Evolutionary conservation across 2,797 vertebrate genomes (phyloP), one percentile per base, ranked within the genome.

Genomic region (Hylomyscus alleni): DNA sequence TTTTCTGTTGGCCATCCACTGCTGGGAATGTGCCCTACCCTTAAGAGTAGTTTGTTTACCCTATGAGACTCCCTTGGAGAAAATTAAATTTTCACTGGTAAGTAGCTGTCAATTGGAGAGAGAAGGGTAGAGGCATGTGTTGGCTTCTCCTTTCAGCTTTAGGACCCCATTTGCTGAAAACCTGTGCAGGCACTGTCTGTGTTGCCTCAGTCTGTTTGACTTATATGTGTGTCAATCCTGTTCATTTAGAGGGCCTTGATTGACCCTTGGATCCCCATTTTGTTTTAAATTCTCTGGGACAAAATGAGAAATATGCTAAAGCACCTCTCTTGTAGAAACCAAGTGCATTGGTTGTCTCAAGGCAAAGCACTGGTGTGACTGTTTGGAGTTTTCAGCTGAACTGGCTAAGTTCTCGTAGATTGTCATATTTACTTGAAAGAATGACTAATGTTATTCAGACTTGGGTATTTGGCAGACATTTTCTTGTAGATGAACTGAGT

Each of bases 381-480:
- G 34, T 81, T 92, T 12, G 50, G 80, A 78, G 44, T 88, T 91
- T 77, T 94, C 90, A 84, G n/a, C 77, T 91, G 34, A 95, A 85
- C 22, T 75, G 83, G 75, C 52, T 78, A 89, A 81, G 78, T 92
- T 97, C 93, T 95, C 81, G 76, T 12, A 96, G 91, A 96, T 65
- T 76, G 93, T 82, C 91, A 19, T 93, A 95, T 97, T 96, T 96
- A 87, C 83, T 97, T 96, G 89, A 95, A 97, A 93, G 88, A 94
- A 95, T 96, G 96, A 97, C 93, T 97, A 92, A 96, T 95, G 89
- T 56, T 95, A 91, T 95, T 97, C 93, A 95, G 96, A 89, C 80
- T 92, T 91, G 80, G 62, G 20, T 92, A 87, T 96, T 95, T 93
- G 94, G 96, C 93, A 98, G 96, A 93, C 65, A 97, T 96, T 96